Percentiles rank a stretch among this genome's conserved stretches.
These are phyloP conservation scores for Drosophila paucipuncta DNA, from an alignment of 2,888 invertebrate genomes.

Conservation along the genomic window DNA sequence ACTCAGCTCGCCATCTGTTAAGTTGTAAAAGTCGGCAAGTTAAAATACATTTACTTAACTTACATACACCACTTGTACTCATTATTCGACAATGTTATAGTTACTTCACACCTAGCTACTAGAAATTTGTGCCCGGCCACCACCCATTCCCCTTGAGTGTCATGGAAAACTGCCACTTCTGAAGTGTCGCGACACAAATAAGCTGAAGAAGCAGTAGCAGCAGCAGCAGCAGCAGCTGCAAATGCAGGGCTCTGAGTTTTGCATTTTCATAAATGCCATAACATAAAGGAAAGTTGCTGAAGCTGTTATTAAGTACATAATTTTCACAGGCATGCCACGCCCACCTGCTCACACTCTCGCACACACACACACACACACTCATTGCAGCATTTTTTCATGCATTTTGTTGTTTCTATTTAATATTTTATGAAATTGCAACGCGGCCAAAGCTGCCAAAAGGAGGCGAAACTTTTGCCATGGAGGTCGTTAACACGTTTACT, in stretches of 20 bases:
- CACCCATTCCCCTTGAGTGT: constrained; percentile 2
- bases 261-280: constrained; percentile 78
- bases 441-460: constrained; percentile 74
- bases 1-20: constrained; percentile 6
- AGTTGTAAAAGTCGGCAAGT: constrained; percentile 41
- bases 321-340: constrained; percentile 54
- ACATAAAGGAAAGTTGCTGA: constrained; percentile 77
- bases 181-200: constrained; percentile 64
- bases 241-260: constrained; percentile 46
- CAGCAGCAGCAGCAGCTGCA: constrained; percentile 1
- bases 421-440: constrained; percentile 80
- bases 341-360: constrained; percentile 28
- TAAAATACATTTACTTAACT: constrained; percentile 47
- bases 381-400: constrained; percentile 42
- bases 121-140: not conserved
- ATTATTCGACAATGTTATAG: constrained; percentile 42
- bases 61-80: constrained; percentile 39
- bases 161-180: constrained; percentile 55
- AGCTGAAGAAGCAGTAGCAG: constrained; percentile 26
- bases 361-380: constrained; percentile 14
- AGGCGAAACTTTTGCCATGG: constrained; percentile 72
- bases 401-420: constrained; percentile 75
- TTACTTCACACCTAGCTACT: constrained; percentile 24
- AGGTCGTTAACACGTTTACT: constrained; percentile 75
- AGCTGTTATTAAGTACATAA: constrained; percentile 80